Percentiles rank a stretch among this genome's conserved stretches.
Evolutionary conservation across 2,888 invertebrate genomes (phyloP).

Genomic region (Agriopis leucophaearia): DNA sequence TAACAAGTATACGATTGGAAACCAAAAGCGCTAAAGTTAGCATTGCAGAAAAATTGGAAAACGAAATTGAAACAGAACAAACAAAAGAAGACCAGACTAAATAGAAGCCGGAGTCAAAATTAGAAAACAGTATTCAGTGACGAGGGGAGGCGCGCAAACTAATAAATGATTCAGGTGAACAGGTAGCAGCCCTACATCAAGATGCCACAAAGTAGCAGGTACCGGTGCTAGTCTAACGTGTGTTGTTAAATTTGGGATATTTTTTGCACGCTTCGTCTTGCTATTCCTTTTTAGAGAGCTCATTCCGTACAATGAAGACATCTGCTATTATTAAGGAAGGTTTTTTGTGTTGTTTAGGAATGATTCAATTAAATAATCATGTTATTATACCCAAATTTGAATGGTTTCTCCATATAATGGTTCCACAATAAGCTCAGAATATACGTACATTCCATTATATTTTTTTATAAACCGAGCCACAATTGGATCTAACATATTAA

Average conservation of each 20-base stretch:
- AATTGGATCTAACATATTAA: no score
- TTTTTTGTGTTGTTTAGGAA: constrained; percentile 33
- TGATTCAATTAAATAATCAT: constrained; percentile 46
- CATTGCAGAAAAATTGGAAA: not conserved
- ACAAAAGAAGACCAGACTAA: constrained; percentile 12
- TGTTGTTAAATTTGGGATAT: constrained; percentile 77
- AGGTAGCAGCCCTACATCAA: constrained; percentile 76
- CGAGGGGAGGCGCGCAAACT: constrained; percentile 42
- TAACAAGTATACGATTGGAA: not conserved
- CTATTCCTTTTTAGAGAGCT: constrained; percentile 63
- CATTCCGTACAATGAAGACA: constrained; percentile 65
- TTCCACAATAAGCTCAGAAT: not conserved
- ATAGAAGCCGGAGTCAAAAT: constrained; percentile 3
- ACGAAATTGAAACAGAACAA: constrained; percentile 7
- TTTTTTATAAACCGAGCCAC: no score
- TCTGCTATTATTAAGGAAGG: constrained; percentile 59
- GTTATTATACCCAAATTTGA: constrained; percentile 27
- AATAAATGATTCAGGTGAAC: constrained; percentile 55
- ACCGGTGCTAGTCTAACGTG: constrained; percentile 74
- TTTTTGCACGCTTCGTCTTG: constrained; percentile 71
- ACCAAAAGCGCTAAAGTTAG: not conserved
- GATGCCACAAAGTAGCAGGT: constrained; percentile 85
- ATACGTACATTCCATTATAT: no score
- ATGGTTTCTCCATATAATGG: not conserved
- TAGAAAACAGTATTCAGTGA: constrained; percentile 15